Evolutionary conservation across 1,140 invertebrate species (phyloP).

Genomic region (Formica selysi): DNA sequence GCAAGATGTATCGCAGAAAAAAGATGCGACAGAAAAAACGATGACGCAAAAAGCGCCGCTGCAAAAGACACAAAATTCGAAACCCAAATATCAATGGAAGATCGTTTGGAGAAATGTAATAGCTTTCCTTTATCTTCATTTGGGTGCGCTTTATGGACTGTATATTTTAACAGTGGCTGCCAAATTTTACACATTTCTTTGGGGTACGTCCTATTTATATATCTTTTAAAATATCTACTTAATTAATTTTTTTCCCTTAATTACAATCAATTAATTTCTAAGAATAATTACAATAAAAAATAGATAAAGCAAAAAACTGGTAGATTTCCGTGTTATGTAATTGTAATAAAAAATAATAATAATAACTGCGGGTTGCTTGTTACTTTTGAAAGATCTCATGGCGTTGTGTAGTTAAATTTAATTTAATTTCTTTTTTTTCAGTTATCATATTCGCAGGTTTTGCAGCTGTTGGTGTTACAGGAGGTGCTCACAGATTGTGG

Average conservation of each 20-base stretch:
- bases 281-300: neutral
- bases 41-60: constrained; percentile 58
- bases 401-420: neutral
- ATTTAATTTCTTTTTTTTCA: constrained; percentile 75
- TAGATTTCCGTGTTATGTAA: neutral
- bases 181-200: constrained; percentile 86
- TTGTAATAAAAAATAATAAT: neutral
- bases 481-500: constrained; percentile 96
- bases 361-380: neutral
- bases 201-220: constrained; percentile 84
- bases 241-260: neutral
- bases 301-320: neutral
- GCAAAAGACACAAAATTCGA: constrained; percentile 71
- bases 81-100: constrained; percentile 86
- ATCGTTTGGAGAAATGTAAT: constrained; percentile 92
- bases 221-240: neutral
- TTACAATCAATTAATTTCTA: neutral
- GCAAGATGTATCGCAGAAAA: constrained; percentile 77
- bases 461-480: constrained; percentile 92
- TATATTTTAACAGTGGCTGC: constrained; percentile 87
- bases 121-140: constrained; percentile 89
- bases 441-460: constrained; percentile 78
- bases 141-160: constrained; percentile 88
- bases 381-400: neutral
- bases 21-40: constrained; percentile 51